A percentile compares a stretch with the other conserved stretches of the same genome.
Conservation (phyloP, 2,888 invertebrate genomes). For the Halictus quadricinctus region DNA sequence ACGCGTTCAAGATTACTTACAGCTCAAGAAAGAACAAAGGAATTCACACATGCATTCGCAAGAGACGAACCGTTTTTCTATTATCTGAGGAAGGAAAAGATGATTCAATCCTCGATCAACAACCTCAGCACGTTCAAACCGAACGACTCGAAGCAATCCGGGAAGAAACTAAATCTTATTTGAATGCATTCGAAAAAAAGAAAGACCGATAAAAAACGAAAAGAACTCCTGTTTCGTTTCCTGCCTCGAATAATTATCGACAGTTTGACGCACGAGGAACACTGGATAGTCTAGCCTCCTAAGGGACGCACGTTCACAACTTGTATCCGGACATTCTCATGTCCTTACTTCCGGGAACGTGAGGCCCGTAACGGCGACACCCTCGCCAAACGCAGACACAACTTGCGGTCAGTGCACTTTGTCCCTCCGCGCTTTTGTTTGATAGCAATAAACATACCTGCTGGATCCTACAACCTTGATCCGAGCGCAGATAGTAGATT, state of each 20-base stretch:
- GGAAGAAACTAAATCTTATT: slow-evolving; percentile 6
- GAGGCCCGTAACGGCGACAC: slow-evolving; percentile 74
- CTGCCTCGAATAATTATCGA: slow-evolving; percentile 52
- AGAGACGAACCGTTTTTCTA: slow-evolving; percentile 3
- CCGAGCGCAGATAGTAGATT: background rate
- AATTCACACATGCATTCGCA: background rate
- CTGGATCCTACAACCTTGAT: background rate
- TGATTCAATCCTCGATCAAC: slow-evolving; percentile 6
- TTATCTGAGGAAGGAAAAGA: background rate
- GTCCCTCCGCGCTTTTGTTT: slow-evolving; percentile 42
- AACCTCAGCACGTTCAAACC: slow-evolving; percentile 11
- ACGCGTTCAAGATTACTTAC: background rate
- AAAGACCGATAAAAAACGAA: background rate
- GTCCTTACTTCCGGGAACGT: slow-evolving; percentile 81
- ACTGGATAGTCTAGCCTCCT: slow-evolving; percentile 67
- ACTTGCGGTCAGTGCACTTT: slow-evolving; percentile 67
- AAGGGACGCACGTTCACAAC: slow-evolving; percentile 76
- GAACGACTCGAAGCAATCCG: background rate
- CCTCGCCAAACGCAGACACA: slow-evolving; percentile 64
- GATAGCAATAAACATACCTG: slow-evolving; percentile 38
- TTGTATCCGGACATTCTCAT: slow-evolving; percentile 79
- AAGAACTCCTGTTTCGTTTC: slow-evolving; percentile 34
- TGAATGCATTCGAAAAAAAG: background rate
- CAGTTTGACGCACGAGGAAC: slow-evolving; percentile 53
- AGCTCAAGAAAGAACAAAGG: background rate